Evolutionary conservation across 2,797 vertebrate genomes (phyloP), one percentile per base, ranked within the genome.

Genomic region (Bradypodion pumilum): DNA sequence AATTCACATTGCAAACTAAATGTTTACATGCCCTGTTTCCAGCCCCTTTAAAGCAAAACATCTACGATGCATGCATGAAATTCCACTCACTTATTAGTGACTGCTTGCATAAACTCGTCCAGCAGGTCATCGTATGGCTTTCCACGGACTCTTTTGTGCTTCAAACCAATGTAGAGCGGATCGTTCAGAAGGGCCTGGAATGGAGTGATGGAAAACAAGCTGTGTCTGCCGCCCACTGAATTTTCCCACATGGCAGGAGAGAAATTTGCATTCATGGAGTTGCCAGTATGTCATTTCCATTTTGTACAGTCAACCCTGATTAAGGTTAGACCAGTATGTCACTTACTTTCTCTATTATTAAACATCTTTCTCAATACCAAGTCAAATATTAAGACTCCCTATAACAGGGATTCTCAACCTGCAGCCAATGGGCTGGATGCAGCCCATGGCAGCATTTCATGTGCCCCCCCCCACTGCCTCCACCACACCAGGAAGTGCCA

Each of bases 31-130:
- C 86, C 87, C 42, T 1, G 70, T 84, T 89, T 89, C 88, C 81
- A 90, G 83, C 74, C 69, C 74, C 9, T 91, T 88, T 89, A 63
- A 89, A 87, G 85, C 83, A 88, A 91, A 90, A 83, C 77, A 90
- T 86, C 83, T 82, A 72, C 25, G 75, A 32, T n/a, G 76, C 6
- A 9, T 2, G 81, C 52, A 40, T 7, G 66, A 69, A 87, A 85
- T 86, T 75, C 85, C 89, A 95, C 98, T 96, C 95, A 99, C 99
- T 98, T 99, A 93, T 98, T 96, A 1, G 98, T 97, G 86, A 98
- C 98, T 0, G 98, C 98, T 95, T 98, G 96, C 98, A 99, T 99
- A 95, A 99, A 99, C 96, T 99, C 98, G 1, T 99, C 98, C 74
- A 99, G 93, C 85, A 99, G 95, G 0, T 97, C 97, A 19, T 99